Evolutionary conservation across 1,140 invertebrate species (phyloP), one percentile per base, ranked within the genome.

Genomic region (Anthonomus grandis): DNA sequence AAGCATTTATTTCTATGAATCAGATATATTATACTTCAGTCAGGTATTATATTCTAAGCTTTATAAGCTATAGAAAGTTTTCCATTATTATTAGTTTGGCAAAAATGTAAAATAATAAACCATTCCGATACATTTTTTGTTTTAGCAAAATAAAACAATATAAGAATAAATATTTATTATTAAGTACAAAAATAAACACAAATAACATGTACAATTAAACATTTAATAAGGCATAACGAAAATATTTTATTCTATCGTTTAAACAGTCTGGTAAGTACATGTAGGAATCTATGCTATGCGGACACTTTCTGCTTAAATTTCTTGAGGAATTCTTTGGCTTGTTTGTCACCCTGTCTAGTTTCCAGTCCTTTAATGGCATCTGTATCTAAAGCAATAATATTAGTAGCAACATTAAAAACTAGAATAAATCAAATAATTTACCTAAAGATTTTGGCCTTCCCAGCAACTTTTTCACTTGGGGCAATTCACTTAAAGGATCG

Each of bases 271-370:
- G 50, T 58, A 44, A 51, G 25, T 51, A 45, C 46, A 13, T 27
- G 21, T 25, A 36, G 34, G 15, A 21, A 9, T 9, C 8, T 55
- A 6, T 49, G 25, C 38, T 54, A 59, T 5, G 61, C 51, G 18
- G 56, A 64, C 67, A 82, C 75, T 75, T 87, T 88, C 57, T 81
- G 79, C 71, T 82, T 86, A 64, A 90, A 79, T 68, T 84, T 90
- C 67, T 90, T 89, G n/a, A 94, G 76, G 74, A 97, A 97, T 45
- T 96, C 93, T 71, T 85, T 83, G 18, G 94, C 93, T 69, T 87
- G 83, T 75, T 87, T 93, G 75, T 97, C 94, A 60, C 92, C 92
- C 70, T 87, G 87, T 60, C 95, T 78, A 37, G 85, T 83, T 66
- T 91, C 87, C 37, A 97, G 68, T 1, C 90, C 89, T 65, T 85